phyloP scores from a whole-genome alignment of 2,797 vertebrate genomes.

The Pseudochirops corinnae region DNA sequence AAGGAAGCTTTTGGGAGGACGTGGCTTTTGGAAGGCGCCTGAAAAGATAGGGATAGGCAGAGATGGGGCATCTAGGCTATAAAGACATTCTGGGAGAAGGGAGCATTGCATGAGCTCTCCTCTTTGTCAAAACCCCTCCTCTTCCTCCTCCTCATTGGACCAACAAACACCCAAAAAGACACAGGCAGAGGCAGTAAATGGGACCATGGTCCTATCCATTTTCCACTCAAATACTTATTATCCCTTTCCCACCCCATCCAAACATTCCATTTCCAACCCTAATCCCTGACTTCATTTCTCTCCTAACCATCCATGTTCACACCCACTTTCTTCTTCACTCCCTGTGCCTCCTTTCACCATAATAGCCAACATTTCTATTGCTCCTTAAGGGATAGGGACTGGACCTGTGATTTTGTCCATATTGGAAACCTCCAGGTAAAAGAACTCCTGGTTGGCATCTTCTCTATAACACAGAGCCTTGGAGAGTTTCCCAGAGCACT shows the following conservation, averaged over 20 bases:
- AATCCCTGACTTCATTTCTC: not conserved
- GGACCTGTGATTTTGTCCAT: too few species aligned
- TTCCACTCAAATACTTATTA: not conserved
- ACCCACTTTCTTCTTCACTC: not conserved
- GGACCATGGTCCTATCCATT: not conserved
- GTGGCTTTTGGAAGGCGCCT: too few species aligned
- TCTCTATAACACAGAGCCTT: not conserved
- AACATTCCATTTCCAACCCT: not conserved
- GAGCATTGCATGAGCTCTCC: too few species aligned
- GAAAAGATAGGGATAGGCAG: too few species aligned
- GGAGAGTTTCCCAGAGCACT: not conserved
- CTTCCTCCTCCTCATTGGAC: not conserved
- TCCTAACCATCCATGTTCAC: not conserved
- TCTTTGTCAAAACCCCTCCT: too few species aligned
- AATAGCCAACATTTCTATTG: not conserved
- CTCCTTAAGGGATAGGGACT: not conserved
- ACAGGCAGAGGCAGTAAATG: not conserved
- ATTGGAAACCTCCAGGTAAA: not conserved
- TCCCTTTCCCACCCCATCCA: too few species aligned
- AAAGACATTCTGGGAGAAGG: too few species aligned
- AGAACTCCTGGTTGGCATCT: not conserved
- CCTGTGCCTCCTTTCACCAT: not conserved
- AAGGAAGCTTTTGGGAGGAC: too few species aligned
- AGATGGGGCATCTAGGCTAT: too few species aligned
- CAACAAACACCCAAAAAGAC: not conserved